Percentiles rank a stretch among this genome's conserved stretches.
Evolutionary conservation across 2,888 invertebrate genomes (phyloP).

Genomic region (Rugalucina vietnamica): DNA sequence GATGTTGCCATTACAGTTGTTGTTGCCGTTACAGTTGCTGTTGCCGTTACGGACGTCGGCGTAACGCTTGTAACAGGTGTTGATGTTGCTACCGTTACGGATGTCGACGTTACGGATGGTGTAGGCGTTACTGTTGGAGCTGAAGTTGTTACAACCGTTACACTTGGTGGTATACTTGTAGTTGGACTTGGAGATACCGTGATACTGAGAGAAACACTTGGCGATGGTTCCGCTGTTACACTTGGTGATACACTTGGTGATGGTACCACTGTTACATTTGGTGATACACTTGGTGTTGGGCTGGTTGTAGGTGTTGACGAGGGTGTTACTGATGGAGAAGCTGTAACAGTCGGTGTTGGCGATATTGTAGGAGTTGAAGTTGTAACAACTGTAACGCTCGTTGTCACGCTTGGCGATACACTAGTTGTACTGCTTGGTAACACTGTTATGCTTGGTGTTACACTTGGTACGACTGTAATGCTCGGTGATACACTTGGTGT

Average conservation of each 20-base stretch:
- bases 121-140: not conserved
- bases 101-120: not conserved
- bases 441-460: not conserved
- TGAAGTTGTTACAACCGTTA: not conserved
- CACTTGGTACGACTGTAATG: not conserved
- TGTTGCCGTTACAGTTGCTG: conserved; percentile 3
- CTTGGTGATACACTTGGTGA: not conserved
- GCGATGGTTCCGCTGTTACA: not conserved
- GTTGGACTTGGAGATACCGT: not conserved
- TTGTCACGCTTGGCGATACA: not conserved
- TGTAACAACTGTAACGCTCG: not conserved
- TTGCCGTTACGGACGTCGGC: not conserved
- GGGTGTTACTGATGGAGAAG: not conserved
- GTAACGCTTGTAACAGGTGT: not conserved
- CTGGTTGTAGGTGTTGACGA: not conserved
- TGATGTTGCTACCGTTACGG: not conserved
- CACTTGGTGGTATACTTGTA: not conserved
- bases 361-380: not conserved
- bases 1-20: conserved; percentile 18
- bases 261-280: not conserved
- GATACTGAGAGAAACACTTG: not conserved
- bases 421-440: not conserved
- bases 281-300: not conserved
- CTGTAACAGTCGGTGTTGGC: not conserved
- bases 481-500: not conserved